Percentiles rank a stretch among this genome's conserved stretches.
phyloP scores from a whole-genome alignment of 2,113 vertebrate genomes.

The Eira barbara region DNA sequence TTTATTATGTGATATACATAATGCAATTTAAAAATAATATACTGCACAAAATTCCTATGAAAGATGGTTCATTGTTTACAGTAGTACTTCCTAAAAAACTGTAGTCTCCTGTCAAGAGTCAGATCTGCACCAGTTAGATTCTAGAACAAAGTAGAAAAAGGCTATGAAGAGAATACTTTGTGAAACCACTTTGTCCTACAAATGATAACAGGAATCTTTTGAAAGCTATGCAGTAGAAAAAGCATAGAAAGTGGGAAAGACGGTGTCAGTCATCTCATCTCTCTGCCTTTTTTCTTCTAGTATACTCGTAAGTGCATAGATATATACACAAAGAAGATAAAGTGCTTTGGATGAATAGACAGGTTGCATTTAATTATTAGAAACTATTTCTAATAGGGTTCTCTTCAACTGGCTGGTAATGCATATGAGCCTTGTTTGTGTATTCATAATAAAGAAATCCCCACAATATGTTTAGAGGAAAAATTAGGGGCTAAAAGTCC shows the following conservation, averaged over 20 bases:
- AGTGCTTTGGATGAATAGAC: neutral
- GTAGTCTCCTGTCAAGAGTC: neutral
- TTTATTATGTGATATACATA: neutral
- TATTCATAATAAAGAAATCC: neutral
- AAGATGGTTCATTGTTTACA: neutral
- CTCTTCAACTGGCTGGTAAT: neutral
- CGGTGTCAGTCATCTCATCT: neutral
- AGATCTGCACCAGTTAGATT: neutral
- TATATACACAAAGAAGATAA: neutral
- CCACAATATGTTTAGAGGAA: neutral
- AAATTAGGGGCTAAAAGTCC: neutral
- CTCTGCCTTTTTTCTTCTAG: neutral
- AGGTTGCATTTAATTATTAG: neutral
- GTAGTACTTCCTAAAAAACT: neutral
- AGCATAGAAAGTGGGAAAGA: fast-evolving
- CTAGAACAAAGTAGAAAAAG: neutral
- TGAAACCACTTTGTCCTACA: neutral
- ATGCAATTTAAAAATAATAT: neutral
- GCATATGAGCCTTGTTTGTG: neutral
- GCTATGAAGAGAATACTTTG: neutral
- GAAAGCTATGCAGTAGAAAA: neutral
- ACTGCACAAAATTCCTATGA: neutral
- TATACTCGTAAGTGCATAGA: neutral
- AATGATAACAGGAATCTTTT: neutral
- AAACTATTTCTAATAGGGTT: neutral